These are phyloP conservation scores for Lampris incognitus DNA, from an alignment of 2,113 vertebrate genomes.

Conservation along the genomic window DNA sequence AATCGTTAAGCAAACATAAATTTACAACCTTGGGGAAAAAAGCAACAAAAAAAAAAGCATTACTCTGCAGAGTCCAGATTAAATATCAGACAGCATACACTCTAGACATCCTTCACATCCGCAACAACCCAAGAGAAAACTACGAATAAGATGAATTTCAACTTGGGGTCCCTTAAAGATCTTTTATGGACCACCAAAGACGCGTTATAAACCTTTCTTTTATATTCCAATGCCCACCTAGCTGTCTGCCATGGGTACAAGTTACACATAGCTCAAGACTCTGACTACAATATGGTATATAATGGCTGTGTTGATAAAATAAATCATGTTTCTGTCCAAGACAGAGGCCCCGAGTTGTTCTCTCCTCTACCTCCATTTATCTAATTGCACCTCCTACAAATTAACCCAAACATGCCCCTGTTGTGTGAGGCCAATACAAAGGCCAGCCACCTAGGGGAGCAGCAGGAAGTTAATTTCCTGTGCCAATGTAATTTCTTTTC, in stretches of 20 bases:
- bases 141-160: no score
- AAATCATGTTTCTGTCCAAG: constrained; percentile 4
- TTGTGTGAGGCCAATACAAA: constrained; percentile 9
- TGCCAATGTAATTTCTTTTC: constrained; percentile 37
- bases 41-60: no score
- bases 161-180: no score
- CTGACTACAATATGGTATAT: background rate
- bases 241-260: constrained; percentile 7
- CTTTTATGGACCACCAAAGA: no score
- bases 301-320: background rate
- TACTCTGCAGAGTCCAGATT: no score
- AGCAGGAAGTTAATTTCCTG: constrained; percentile 61
- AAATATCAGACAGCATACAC: no score
- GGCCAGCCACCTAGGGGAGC: constrained; percentile 11
- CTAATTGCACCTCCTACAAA: constrained; percentile 6
- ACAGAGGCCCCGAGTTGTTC: constrained; percentile 7
- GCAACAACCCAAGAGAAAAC: no score
- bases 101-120: no score
- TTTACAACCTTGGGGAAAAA: no score
- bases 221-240: constrained; percentile 12
- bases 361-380: constrained; percentile 2
- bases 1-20: no score
- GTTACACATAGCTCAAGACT: constrained; percentile 2
- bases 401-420: constrained; percentile 11
- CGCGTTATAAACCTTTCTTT: background rate